A percentile compares a stretch with the other conserved stretches of the same genome.
Conservation (phyloP, 2,888 invertebrate species). For the Myopa testacea region DNA sequence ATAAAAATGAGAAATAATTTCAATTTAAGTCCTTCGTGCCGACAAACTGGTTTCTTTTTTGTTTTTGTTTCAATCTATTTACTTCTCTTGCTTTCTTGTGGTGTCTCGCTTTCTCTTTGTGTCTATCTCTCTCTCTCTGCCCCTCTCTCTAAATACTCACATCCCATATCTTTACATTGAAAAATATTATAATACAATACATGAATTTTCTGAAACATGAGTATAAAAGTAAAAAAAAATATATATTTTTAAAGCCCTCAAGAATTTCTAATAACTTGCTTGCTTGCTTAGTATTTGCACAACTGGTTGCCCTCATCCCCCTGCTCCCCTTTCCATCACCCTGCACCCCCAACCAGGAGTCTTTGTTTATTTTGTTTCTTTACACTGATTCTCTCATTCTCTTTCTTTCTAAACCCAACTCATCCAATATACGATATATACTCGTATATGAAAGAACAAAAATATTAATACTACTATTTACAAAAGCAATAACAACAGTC, state of each 20-base stretch:
- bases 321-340: neutral
- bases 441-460: neutral
- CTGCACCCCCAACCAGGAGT: neutral
- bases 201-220: too few relatives aligned
- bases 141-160: neutral
- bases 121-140: neutral
- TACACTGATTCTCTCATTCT: neutral
- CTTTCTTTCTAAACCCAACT: neutral
- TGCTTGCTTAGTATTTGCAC: slow-evolving; percentile 24
- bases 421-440: neutral
- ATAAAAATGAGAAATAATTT: too few relatives aligned
- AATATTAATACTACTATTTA: neutral
- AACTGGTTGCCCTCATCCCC: slow-evolving; percentile 6
- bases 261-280: slow-evolving; percentile 25
- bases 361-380: neutral
- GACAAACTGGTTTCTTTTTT: neutral
- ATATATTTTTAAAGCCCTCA: neutral
- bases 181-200: too few relatives aligned
- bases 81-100: too few relatives aligned
- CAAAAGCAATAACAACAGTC: neutral
- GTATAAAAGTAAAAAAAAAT: neutral
- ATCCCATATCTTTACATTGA: too few relatives aligned
- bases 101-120: neutral
- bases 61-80: neutral
- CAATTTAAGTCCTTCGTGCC: too few relatives aligned